phyloP scores from a whole-genome alignment of 2,797 vertebrate genomes.

The Anas bahamensis region DNA sequence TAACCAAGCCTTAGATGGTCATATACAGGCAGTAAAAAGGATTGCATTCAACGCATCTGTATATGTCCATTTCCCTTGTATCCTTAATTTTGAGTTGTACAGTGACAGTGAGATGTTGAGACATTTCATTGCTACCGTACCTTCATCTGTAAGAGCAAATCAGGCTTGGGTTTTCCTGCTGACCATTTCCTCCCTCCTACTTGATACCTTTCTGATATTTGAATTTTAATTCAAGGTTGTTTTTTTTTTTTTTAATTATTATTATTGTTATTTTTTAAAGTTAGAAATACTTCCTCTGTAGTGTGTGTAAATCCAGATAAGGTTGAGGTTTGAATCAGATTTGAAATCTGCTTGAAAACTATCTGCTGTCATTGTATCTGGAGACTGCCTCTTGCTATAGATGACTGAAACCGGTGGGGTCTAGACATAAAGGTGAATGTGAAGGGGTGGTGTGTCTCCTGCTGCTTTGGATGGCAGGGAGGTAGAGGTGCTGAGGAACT shows the following conservation, averaged over 20 bases:
- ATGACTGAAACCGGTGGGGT: background rate
- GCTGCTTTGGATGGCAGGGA: background rate
- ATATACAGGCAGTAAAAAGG: background rate
- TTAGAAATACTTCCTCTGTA: background rate
- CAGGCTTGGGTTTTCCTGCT: background rate
- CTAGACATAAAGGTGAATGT: background rate
- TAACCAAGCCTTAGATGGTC: background rate
- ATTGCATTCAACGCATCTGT: background rate
- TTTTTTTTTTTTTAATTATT: too few species aligned
- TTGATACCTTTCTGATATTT: background rate
- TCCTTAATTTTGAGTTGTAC: background rate
- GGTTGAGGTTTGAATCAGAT: background rate
- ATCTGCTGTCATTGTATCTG: background rate
- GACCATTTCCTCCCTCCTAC: background rate
- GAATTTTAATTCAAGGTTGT: background rate
- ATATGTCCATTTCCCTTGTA: background rate
- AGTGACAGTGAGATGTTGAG: background rate
- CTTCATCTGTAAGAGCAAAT: background rate
- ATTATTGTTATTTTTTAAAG: background rate
- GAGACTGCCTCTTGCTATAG: background rate
- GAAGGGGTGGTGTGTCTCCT: background rate
- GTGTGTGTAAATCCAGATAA: background rate
- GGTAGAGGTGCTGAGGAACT: background rate
- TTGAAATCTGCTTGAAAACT: background rate
- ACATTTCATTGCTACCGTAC: fast-evolving